Conservation (phyloP, 2,888 invertebrate species). For the Argyra leucocephala region DNA sequence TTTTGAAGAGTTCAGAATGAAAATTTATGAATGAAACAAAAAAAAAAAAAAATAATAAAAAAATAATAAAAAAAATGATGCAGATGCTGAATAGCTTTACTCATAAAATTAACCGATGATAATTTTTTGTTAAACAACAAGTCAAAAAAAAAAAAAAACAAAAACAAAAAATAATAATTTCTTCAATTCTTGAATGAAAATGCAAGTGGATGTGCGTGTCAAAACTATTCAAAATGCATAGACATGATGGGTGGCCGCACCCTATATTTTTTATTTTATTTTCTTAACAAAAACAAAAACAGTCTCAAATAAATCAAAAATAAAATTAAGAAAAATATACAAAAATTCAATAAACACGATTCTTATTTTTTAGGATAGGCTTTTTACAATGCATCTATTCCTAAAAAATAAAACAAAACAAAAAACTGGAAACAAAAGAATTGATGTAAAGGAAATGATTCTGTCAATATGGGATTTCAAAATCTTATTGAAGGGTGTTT, state of each 20-base stretch:
- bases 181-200: neutral
- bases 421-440: no score
- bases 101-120: neutral
- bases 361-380: no score
- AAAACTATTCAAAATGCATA: neutral
- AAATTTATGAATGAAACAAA: neutral
- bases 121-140: no score
- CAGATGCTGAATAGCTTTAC: neutral
- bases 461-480: no score
- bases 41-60: neutral
- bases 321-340: no score
- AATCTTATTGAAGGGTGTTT: no score
- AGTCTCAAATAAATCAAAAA: neutral
- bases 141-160: no score
- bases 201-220: slow-evolving; percentile 3
- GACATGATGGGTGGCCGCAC: slow-evolving; percentile 2
- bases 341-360: no score
- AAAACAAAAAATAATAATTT: neutral
- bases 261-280: neutral
- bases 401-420: no score
- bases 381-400: no score
- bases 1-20: no score
- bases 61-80: neutral
- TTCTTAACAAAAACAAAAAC: neutral
- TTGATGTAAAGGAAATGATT: no score